These are phyloP conservation scores for Pantherophis alleghaniensis DNA, from an alignment of 2,797 vertebrate species.

Conservation along the genomic window DNA sequence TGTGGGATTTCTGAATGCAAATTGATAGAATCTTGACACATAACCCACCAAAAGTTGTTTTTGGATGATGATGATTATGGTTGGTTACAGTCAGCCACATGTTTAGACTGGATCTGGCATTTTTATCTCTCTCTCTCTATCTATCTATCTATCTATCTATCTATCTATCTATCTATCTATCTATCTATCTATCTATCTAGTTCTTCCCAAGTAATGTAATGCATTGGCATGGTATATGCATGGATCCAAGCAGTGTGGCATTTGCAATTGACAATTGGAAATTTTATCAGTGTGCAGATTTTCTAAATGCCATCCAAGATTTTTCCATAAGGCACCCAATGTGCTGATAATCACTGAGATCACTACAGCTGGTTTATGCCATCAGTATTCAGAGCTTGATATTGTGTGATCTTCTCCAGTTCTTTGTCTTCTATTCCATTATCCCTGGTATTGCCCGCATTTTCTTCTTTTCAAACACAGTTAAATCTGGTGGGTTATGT, in stretches of 20 bases:
- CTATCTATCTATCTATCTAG: neutral
- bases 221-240: neutral
- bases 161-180: neutral
- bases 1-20: neutral
- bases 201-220: neutral
- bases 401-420: neutral
- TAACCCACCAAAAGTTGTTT: neutral
- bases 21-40: neutral
- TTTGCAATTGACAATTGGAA: neutral
- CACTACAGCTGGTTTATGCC: neutral
- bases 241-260: neutral
- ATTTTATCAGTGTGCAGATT: neutral
- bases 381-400: neutral
- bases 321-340: neutral
- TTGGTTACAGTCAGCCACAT: neutral
- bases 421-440: neutral
- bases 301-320: neutral
- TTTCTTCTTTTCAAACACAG: neutral
- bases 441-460: neutral
- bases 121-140: neutral
- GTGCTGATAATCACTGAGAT: neutral
- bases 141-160: neutral
- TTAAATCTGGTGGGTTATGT: neutral
- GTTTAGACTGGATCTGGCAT: neutral
- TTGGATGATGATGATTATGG: neutral